These are phyloP conservation scores for Sialia sialis DNA, from an alignment of 2,113 vertebrate species.

Conservation along the genomic window DNA sequence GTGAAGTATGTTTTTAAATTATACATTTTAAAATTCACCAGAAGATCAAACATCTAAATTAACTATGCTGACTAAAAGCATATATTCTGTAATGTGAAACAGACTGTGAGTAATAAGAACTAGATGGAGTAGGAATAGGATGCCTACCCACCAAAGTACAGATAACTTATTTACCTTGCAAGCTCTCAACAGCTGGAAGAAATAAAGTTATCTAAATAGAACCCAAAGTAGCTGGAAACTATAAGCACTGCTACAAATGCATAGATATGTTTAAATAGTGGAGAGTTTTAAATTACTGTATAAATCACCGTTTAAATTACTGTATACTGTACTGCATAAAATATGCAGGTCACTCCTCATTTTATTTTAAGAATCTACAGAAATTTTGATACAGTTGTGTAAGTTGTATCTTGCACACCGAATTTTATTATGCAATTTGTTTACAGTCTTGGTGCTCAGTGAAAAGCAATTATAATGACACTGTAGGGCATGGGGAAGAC, in stretches of 20 bases:
- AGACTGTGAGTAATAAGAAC: constrained; percentile 15
- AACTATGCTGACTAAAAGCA: constrained; percentile 11
- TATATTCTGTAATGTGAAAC: constrained; percentile 38
- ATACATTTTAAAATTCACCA: constrained; percentile 18
- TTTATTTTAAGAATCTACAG: background rate
- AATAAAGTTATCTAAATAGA: constrained; percentile 23
- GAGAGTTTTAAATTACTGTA: background rate
- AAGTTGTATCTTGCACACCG: background rate
- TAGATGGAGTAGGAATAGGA: background rate
- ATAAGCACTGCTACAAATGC: background rate
- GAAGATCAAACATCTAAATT: constrained; percentile 35
- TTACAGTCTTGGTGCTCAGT: background rate
- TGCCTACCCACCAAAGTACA: background rate
- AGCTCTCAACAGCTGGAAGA: constrained; percentile 24
- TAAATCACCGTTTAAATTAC: background rate
- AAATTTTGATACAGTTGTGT: background rate
- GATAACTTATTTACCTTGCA: constrained; percentile 40
- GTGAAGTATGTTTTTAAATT: constrained; percentile 23
- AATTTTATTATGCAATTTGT: background rate
- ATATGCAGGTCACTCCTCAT: background rate
- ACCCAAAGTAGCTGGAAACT: background rate
- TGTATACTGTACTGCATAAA: background rate
- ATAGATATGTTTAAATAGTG: background rate
- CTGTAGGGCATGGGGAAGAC: background rate
- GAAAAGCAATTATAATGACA: background rate